Conservation (phyloP, 2,113 vertebrate species). For the Mastomys coucha region DNA sequence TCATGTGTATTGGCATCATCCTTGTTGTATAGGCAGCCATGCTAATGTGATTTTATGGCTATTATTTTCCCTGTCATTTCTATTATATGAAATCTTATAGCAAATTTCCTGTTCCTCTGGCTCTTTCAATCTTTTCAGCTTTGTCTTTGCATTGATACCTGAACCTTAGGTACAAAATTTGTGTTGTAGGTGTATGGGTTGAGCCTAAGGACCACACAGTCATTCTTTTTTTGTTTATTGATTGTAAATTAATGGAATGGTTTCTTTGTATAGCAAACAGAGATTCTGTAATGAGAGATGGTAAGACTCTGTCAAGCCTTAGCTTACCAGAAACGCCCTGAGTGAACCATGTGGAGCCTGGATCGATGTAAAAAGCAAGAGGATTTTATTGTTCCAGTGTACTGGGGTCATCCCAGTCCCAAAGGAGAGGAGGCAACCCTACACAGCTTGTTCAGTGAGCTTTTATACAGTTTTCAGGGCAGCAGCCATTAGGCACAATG, state of each 20-base stretch:
- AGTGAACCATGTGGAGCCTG: too few relatives aligned
- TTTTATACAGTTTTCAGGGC: too few relatives aligned
- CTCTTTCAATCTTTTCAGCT: background rate
- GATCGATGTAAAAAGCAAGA: too few relatives aligned
- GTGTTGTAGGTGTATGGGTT: background rate
- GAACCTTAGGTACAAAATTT: background rate
- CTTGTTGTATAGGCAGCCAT: background rate
- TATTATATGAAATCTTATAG: too few relatives aligned
- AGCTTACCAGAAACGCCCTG: too few relatives aligned
- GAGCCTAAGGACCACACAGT: background rate
- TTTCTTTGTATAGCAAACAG: background rate
- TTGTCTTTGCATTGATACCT: background rate
- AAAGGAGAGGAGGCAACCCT: too few relatives aligned
- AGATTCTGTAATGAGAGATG: background rate
- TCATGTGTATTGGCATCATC: background rate
- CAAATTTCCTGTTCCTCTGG: background rate
- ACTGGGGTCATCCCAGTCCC: too few relatives aligned
- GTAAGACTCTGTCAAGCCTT: too few relatives aligned
- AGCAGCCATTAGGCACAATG: too few relatives aligned
- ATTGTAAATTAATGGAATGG: background rate
- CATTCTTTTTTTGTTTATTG: background rate
- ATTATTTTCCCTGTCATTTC: background rate
- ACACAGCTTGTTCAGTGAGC: too few relatives aligned
- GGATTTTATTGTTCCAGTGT: too few relatives aligned
- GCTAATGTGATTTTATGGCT: background rate